phyloP scores from a whole-genome alignment of 2,113 vertebrate genomes.

The Lepus europaeus region DNA sequence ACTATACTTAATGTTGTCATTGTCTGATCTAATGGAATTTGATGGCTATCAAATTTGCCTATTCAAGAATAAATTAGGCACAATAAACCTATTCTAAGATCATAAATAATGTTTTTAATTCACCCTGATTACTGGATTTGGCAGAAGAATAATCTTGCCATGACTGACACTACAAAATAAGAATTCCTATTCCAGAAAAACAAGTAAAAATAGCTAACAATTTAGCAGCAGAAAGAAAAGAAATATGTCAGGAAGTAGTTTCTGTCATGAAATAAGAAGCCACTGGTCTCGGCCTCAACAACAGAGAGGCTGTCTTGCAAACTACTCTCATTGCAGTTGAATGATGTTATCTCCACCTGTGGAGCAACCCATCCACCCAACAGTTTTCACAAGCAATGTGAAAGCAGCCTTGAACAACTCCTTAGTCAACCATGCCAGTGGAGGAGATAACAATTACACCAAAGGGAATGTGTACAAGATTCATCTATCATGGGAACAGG shows the following conservation, averaged over 20 bases:
- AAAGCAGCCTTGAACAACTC: not conserved
- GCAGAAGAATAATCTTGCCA: conserved; percentile 54
- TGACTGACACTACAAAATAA: conserved; percentile 51
- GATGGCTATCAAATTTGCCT: conserved; percentile 35
- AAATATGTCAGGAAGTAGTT: not conserved
- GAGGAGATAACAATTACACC: not conserved
- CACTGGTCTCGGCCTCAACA: not conserved
- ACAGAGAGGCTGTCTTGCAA: conserved; percentile 40
- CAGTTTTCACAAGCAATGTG: not conserved
- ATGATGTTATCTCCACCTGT: conserved; percentile 46
- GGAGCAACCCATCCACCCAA: conserved; percentile 13
- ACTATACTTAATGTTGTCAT: conserved; percentile 31
- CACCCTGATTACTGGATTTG: conserved; percentile 64
- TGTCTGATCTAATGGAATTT: conserved; percentile 3
- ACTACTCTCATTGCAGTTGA: conserved; percentile 13
- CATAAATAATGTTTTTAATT: conserved; percentile 68
- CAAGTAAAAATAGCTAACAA: conserved; percentile 56
- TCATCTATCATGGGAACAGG: not conserved
- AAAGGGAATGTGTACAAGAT: not conserved
- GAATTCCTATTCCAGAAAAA: conserved; percentile 56
- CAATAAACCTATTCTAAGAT: conserved; percentile 62
- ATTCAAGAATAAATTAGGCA: conserved; percentile 49
- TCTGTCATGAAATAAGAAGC: not conserved
- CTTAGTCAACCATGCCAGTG: not conserved
- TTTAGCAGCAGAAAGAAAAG: conserved; percentile 16